These are phyloP conservation scores for Syrrhaptes paradoxus DNA, from an alignment of 2,113 vertebrate species.

Conservation along the genomic window DNA sequence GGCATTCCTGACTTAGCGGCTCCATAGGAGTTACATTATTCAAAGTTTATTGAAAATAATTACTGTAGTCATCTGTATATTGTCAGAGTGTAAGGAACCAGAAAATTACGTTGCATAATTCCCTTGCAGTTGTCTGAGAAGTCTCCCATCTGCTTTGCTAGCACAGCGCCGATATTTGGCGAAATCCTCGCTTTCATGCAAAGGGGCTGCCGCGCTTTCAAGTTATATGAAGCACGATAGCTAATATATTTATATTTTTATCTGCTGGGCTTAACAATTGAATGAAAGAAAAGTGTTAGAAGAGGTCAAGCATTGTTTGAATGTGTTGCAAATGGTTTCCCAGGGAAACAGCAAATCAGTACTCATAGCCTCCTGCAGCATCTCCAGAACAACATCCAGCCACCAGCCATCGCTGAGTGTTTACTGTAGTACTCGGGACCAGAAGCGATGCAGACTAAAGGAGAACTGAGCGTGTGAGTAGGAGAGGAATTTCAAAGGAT, in stretches of 20 bases:
- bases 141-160: background rate
- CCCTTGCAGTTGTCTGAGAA: background rate
- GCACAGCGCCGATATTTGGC: background rate
- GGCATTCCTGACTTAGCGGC: background rate
- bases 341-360: conserved; percentile 73
- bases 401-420: background rate
- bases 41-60: conserved; percentile 19
- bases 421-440: conserved; percentile 17
- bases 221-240: background rate
- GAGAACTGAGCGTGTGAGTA: background rate
- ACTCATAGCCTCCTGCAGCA: conserved; percentile 52
- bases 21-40: background rate
- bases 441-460: conserved; percentile 31
- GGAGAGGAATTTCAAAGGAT: conserved; percentile 69
- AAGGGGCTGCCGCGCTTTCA: background rate
- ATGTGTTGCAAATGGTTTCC: conserved; percentile 74
- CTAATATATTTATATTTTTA: conserved; percentile 10
- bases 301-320: conserved; percentile 73
- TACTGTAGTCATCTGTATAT: background rate
- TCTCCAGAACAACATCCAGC: conserved; percentile 49
- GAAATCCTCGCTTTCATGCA: background rate
- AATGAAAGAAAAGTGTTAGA: conserved; percentile 45
- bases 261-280: conserved; percentile 26
- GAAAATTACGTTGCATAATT: conserved; percentile 37
- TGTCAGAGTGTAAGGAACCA: conserved; percentile 27